Base-by-base conservation (phyloP, 2,113 vertebrate species). In the Tetrao urogallus region DNA sequence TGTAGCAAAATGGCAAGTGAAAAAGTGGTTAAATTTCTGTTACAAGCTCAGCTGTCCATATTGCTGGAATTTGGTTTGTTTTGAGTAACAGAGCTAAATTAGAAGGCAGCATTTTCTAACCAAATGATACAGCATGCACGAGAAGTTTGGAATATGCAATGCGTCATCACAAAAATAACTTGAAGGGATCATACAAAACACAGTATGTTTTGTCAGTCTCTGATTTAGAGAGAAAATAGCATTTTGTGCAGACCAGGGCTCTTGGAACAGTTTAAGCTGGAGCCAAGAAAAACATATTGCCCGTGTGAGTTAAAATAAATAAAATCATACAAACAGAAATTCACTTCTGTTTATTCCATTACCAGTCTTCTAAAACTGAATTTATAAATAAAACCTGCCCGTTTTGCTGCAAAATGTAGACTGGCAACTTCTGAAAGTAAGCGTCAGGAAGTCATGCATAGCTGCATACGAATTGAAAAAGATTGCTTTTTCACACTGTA, bases 151-250 rank as follows among this genome's bases (percentile, higher is more conserved):
- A 96, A 86, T 72, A 92, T 34, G 54, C 86, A 95, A 91, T n/a
- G 13, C 5, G 21, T 78, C 54, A 13, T 77, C 64, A 80, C 65
- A 92, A 93, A 97, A 92, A 89, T 80, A 86, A 85, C 47, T 90
- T 75, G 91, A 96, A 97, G 94, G 71, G 86, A 91, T 86, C 32
- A 94, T 70, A 60, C 38, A 83, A 92, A 95, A 82, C 60, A 85
- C 58, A 69, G 42, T 22, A 58, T 81, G 30, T 21, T 92, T 86
- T 85, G 88, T 57, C 90, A 61, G 72, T 60, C 80, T 93, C 78
- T 42, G 20, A 13, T 48, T 89, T 88, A 80, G 80, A 88, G 64
- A 93, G 45, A 91, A 94, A 96, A 90, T 15, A 27, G 76, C 48
- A 47, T 88, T 94, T 75, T 92, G 52, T 38, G 73, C 10, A 47